Evolutionary conservation across 2,113 vertebrate genomes (phyloP).

Genomic region (Hirundichthys speculiger): DNA sequence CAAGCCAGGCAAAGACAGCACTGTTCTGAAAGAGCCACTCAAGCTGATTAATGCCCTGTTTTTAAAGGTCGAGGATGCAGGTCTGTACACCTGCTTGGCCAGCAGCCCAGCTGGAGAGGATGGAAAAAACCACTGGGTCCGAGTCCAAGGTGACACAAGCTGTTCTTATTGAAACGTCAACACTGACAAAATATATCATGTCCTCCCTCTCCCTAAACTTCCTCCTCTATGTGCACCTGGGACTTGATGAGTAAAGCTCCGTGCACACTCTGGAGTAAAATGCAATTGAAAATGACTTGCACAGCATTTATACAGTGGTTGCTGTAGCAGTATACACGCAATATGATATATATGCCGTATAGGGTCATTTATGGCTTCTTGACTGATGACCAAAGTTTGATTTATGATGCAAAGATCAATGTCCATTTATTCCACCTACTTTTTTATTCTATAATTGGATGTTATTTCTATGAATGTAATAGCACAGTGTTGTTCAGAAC

Average conservation of each 20-base stretch:
- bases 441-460: conserved; percentile 14
- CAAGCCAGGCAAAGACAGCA: not conserved
- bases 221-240: conserved; percentile 19
- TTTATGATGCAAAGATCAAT: not conserved
- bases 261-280: not conserved
- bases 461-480: conserved; percentile 7
- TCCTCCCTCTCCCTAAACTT: not conserved
- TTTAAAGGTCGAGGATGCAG: conserved; percentile 82
- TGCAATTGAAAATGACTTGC: conserved; percentile 12
- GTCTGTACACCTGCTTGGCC: conserved; percentile 92
- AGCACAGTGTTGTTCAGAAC: not conserved
- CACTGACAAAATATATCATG: conserved; percentile 5
- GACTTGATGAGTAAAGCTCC: conserved; percentile 15
- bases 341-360: too few species aligned
- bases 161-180: conserved; percentile 12
- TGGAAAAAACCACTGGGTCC: conserved; percentile 86
- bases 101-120: conserved; percentile 86
- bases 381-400: conserved; percentile 4
- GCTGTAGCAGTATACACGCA: not conserved
- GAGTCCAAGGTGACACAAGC: conserved; percentile 84
- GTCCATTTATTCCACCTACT: not conserved
- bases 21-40: conserved; percentile 20
- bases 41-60: conserved; percentile 36
- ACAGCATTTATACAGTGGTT: not conserved
- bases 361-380: not conserved